A percentile compares a stretch with the other conserved stretches of the same genome.
These are phyloP conservation scores for Trachelus troglodyta DNA, from an alignment of 2,888 invertebrate species.

Conservation along the genomic window DNA sequence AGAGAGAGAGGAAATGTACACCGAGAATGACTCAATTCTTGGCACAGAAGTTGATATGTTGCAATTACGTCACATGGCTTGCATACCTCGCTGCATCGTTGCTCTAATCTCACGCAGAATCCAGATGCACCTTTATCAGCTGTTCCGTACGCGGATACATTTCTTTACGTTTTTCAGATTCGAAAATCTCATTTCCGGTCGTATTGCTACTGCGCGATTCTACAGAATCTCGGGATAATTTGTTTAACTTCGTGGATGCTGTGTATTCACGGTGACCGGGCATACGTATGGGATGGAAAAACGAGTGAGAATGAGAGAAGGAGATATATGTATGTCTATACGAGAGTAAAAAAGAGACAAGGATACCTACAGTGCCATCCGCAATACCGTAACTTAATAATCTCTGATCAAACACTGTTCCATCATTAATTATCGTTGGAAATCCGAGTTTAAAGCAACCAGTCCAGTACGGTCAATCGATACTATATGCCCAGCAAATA, in stretches of 20 bases:
- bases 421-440: constrained; percentile 56
- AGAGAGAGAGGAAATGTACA: constrained; percentile 8
- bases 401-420: constrained; percentile 51
- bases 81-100: constrained; percentile 5
- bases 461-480: constrained; percentile 44
- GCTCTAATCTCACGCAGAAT: constrained; percentile 1
- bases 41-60: constrained; percentile 37
- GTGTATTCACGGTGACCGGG: too few species aligned
- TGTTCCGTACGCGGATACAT: background rate
- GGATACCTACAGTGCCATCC: background rate
- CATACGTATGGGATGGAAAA: too few species aligned
- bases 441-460: constrained; percentile 56
- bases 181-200: too few species aligned
- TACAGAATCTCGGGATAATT: too few species aligned
- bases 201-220: too few species aligned
- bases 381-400: constrained; percentile 51
- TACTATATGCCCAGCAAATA: constrained; percentile 51
- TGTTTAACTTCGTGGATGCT: too few species aligned
- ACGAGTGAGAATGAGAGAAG: too few species aligned
- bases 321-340: too few species aligned
- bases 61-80: constrained; percentile 41
- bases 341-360: too few species aligned
- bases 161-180: background rate
- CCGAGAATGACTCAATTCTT: constrained; percentile 53
- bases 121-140: background rate